Conservation (phyloP, 2,797 vertebrate species). For the Heliangelus exortis region DNA sequence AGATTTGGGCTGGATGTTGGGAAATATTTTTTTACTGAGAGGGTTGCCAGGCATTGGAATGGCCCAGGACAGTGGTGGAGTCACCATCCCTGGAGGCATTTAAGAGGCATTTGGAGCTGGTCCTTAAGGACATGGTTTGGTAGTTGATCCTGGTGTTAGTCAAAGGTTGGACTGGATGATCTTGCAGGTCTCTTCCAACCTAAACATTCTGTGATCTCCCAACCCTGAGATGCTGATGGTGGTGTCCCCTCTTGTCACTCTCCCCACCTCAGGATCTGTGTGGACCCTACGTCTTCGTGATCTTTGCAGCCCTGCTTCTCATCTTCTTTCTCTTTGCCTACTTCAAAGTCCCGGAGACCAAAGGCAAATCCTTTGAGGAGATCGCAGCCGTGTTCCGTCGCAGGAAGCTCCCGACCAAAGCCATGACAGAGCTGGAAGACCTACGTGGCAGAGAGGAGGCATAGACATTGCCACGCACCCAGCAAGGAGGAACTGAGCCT, state of each 20-base stretch:
- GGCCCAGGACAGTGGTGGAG: no score
- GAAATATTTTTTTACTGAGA: no score
- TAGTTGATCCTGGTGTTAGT: no score
- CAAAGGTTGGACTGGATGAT: no score
- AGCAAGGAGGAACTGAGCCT: neutral
- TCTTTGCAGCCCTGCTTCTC: slow-evolving; percentile 88
- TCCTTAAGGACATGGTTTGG: no score
- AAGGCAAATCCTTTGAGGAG: slow-evolving; percentile 94
- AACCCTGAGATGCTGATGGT: neutral
- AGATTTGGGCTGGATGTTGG: no score
- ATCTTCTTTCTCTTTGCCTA: slow-evolving; percentile 86
- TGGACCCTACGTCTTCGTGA: slow-evolving; percentile 86
- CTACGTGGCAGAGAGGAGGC: slow-evolving; percentile 80
- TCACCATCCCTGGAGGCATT: no score
- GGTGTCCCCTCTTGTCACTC: neutral
- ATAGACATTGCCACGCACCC: slow-evolving; percentile 36
- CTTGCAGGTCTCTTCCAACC: no score
- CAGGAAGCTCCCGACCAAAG: slow-evolving; percentile 58
- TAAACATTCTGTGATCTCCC: no score
- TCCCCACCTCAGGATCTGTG: slow-evolving; percentile 77
- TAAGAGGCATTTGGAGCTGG: no score
- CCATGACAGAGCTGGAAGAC: slow-evolving; percentile 84
- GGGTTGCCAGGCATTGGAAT: no score
- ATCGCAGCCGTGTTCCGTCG: slow-evolving; percentile 88
- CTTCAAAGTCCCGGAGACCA: slow-evolving; percentile 94